Conservation (phyloP, 2,113 vertebrate species). For the Nothocercus julius region DNA sequence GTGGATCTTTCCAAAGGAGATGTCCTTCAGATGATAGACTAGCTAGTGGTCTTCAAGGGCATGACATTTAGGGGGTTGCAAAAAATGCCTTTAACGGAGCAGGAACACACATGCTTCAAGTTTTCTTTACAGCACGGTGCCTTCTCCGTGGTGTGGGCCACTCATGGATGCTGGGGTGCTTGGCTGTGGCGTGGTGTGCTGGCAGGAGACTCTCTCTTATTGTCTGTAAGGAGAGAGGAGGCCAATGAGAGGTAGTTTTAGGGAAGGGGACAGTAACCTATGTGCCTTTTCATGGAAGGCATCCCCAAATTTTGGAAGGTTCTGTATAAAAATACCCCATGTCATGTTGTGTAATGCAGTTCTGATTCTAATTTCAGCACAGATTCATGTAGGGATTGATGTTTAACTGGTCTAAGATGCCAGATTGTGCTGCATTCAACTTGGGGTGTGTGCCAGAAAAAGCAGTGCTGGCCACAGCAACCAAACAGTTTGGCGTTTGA, state of each 20-base stretch:
- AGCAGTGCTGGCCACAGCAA: background rate
- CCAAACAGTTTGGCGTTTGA: background rate
- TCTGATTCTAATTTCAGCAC: background rate
- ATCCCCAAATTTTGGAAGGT: background rate
- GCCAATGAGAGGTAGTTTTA: background rate
- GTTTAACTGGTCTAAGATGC: background rate
- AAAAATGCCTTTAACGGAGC: background rate
- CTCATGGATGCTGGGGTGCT: background rate
- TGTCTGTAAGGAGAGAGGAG: background rate
- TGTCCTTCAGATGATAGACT: background rate
- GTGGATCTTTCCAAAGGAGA: background rate
- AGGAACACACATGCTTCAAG: background rate
- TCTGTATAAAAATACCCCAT: background rate
- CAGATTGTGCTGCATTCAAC: background rate
- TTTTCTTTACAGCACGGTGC: background rate
- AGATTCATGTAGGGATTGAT: rapidly evolving
- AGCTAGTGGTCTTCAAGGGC: background rate
- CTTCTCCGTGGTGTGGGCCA: background rate
- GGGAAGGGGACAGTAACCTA: background rate
- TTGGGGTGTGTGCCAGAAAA: constrained; percentile 15
- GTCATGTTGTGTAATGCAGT: rapidly evolving
- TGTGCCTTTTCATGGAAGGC: background rate
- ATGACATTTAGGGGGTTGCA: background rate
- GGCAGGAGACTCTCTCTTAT: background rate
- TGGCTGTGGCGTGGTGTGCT: background rate